Conservation (phyloP, 2,888 invertebrate genomes). For the Leucophenga maculata region DNA sequence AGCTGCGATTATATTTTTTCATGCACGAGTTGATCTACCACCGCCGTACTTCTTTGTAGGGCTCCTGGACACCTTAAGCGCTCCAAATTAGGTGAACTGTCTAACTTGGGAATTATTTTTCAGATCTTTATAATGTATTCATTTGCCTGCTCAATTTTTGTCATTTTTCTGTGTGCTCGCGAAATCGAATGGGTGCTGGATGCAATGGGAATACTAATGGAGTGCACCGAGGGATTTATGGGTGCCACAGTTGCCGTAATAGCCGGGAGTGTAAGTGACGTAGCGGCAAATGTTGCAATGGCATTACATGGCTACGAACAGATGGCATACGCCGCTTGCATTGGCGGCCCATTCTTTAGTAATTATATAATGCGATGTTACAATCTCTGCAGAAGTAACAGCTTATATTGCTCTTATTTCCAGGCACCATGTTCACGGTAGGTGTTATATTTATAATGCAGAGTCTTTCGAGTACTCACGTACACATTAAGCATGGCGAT, state of each 20-base stretch:
- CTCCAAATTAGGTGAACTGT: too few relatives aligned
- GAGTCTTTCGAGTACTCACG: too few relatives aligned
- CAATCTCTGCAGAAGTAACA: too few relatives aligned
- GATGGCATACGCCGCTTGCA: constrained; percentile 9
- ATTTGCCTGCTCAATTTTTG: not conserved
- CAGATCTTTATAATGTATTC: not conserved
- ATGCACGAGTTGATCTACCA: not conserved
- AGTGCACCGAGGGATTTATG: not conserved
- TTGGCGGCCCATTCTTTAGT: constrained; percentile 7
- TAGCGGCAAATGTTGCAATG: not conserved
- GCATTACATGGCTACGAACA: constrained; percentile 10
- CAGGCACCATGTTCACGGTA: too few relatives aligned
- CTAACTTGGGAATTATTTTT: not conserved
- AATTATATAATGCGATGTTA: not conserved
- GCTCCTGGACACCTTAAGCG: not conserved
- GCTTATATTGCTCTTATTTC: too few relatives aligned
- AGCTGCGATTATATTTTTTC: not conserved
- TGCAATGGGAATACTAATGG: not conserved
- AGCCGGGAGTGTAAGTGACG: not conserved
- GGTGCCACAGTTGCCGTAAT: not conserved
- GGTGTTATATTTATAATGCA: too few relatives aligned
- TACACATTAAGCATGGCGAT: too few relatives aligned
- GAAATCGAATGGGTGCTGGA: not conserved
- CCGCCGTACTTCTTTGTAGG: not conserved
- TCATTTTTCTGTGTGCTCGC: not conserved